phyloP scores from a whole-genome alignment of 2,888 invertebrate genomes.

The Drosophila pseudotalamancana region DNA sequence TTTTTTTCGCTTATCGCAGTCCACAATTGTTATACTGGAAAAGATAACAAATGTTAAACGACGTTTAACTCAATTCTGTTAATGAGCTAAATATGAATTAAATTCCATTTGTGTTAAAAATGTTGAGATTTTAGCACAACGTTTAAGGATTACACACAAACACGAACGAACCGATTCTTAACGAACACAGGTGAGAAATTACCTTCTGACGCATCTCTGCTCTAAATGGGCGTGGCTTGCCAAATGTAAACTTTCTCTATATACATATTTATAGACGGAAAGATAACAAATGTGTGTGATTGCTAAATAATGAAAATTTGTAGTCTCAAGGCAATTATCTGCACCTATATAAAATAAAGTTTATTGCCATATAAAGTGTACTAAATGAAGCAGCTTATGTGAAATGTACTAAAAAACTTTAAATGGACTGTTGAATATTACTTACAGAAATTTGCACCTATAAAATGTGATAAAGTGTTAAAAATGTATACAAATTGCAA shows the following conservation, averaged over 20 bases:
- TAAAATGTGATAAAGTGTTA: too few species aligned
- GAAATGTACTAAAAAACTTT: not conserved
- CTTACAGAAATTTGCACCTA: too few species aligned
- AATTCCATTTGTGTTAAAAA: conserved; percentile 51
- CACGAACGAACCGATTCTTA: conserved; percentile 56
- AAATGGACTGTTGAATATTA: too few species aligned
- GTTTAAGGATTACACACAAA: conserved; percentile 47
- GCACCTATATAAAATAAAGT: not conserved
- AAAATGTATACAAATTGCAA: too few species aligned
- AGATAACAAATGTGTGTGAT: conserved; percentile 21
- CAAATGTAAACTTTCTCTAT: conserved; percentile 10
- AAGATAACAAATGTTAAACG: conserved; percentile 45
- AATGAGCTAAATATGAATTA: conserved; percentile 54
- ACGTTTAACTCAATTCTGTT: conserved; percentile 45
- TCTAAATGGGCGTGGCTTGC: conserved; percentile 11
- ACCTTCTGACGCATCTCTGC: conserved; percentile 1
- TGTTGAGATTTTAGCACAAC: conserved; percentile 51
- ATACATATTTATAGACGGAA: not conserved
- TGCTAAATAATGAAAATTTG: conserved; percentile 14
- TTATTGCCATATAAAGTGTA: not conserved
- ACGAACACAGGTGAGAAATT: conserved; percentile 61
- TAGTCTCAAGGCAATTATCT: not conserved
- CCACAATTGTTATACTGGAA: conserved; percentile 28
- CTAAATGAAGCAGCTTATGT: not conserved
- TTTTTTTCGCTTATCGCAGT: conserved; percentile 46